phyloP scores from a whole-genome alignment of 1,140 invertebrate species.

The Penaeus indicus region DNA sequence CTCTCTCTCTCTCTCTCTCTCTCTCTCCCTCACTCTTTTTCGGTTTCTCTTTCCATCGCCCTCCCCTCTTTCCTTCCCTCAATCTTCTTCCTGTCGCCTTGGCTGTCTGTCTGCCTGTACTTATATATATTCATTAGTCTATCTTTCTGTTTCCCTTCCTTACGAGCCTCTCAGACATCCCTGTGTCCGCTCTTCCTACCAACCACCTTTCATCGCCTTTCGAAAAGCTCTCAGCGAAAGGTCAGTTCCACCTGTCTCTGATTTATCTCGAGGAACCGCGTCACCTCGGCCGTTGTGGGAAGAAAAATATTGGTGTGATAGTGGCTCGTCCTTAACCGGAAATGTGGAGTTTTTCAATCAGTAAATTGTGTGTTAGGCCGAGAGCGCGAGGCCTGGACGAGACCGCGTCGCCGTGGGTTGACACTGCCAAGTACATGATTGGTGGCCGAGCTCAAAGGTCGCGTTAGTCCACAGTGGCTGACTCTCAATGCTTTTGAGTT shows the following conservation, averaged over 20 bases:
- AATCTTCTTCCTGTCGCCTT: too few relatives aligned
- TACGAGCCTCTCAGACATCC: too few relatives aligned
- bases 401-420: slow-evolving; percentile 1
- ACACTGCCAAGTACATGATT: slow-evolving; percentile 33
- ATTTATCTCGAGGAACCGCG: too few relatives aligned
- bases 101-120: background rate
- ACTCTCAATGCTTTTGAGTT: slow-evolving; percentile 4
- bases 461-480: slow-evolving; percentile 6
- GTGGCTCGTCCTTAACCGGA: background rate
- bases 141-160: too few relatives aligned
- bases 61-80: background rate
- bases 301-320: too few relatives aligned
- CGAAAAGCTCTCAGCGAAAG: too few relatives aligned
- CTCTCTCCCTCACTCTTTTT: background rate
- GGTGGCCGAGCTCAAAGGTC: slow-evolving; percentile 19
- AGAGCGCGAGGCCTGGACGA: background rate
- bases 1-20: slow-evolving; percentile 27
- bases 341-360: slow-evolving; percentile 28
- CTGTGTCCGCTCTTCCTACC: too few relatives aligned
- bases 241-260: too few relatives aligned
- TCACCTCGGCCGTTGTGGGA: too few relatives aligned
- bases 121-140: background rate
- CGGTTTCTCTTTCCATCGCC: background rate
- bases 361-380: background rate
- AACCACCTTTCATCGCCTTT: too few relatives aligned